These are phyloP conservation scores for Peromyscus melanophrys DNA, from an alignment of 2,797 vertebrate genomes.

Conservation along the genomic window DNA sequence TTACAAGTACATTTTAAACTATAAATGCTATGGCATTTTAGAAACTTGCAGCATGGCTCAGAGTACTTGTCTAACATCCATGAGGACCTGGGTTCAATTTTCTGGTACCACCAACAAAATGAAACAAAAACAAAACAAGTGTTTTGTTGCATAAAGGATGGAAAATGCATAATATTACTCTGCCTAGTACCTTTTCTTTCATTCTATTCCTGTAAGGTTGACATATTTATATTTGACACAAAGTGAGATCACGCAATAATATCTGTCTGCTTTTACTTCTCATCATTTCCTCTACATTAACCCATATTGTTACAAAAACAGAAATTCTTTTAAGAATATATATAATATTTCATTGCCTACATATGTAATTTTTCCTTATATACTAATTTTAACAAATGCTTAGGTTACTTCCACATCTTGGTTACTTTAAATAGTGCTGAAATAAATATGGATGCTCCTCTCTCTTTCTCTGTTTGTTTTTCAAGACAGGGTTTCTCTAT, in stretches of 20 bases:
- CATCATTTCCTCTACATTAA: not conserved
- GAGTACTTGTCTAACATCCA: not conserved
- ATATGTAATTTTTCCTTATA: not conserved
- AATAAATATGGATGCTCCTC: not conserved
- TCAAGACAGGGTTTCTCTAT: not conserved
- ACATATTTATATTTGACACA: not conserved
- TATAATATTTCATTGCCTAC: not conserved
- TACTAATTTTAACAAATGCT: not conserved
- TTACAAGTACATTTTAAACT: constrained; percentile 14
- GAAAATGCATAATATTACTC: not conserved
- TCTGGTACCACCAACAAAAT: not conserved
- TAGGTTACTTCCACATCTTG: not conserved
- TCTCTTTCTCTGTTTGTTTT: not conserved
- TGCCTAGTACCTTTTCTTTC: constrained; percentile 22
- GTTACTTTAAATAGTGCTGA: not conserved
- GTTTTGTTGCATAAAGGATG: not conserved
- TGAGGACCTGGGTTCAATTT: not conserved
- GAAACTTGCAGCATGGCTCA: not conserved
- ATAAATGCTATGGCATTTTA: not conserved
- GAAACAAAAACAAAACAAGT: not conserved
- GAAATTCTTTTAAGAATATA: not conserved
- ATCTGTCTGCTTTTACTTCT: not conserved
- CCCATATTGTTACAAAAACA: not conserved
- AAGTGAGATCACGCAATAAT: not conserved
- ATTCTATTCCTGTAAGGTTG: not conserved